Base-by-base conservation (phyloP, 2,113 vertebrate genomes). In the Actenoides lindsayi region DNA sequence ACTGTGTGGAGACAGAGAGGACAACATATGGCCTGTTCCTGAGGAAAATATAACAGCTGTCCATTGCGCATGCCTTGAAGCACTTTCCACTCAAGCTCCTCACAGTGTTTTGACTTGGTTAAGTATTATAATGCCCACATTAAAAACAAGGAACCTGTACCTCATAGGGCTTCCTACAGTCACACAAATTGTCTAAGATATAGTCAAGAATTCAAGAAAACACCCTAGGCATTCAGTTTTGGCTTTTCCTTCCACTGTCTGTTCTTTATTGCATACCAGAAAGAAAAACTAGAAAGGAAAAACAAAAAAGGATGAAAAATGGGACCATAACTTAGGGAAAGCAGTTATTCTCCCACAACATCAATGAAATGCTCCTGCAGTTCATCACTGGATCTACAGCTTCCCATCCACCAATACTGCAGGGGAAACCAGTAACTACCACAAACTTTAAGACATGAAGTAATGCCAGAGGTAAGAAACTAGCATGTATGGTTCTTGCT, bases 401-500 rank as follows among this genome's bases (percentile, higher is more conserved):
- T 57, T 88, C 83, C 64, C 60, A 63, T 69, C 53, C 3, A 5
- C 65, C 30, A 48, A 65, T 83, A 8, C 53, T 76, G 76, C 16
- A 57, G 48, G 56, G 27, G 7, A 85, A 90, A 89, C 20, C 13
- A 70, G 21, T n/a, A 59, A 62, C 10, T 30, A 28, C 53, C 20
- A 5, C 16, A 74, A 93, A 48, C 44, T 79, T 35, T 5, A 56
- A 57, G 56, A 75, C 57, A 18, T 4, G 54, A 3, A n/a, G 27
- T 15, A 70, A 18, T 2, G 5, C 62, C 67, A 73, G 51, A 83
- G 59, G n/a, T 69, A 54, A 42, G 62, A 81, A 94, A 42, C 13
- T 57, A 90, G 50, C 0, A 0, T 16, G 2, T n/a, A 8, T 25
- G n/a, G 35, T 75, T 69, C 56, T 69, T 37, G 37, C n/a, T 74